Base-by-base conservation (phyloP, 2,797 vertebrate genomes). In the Cheirogaleus major region DNA sequence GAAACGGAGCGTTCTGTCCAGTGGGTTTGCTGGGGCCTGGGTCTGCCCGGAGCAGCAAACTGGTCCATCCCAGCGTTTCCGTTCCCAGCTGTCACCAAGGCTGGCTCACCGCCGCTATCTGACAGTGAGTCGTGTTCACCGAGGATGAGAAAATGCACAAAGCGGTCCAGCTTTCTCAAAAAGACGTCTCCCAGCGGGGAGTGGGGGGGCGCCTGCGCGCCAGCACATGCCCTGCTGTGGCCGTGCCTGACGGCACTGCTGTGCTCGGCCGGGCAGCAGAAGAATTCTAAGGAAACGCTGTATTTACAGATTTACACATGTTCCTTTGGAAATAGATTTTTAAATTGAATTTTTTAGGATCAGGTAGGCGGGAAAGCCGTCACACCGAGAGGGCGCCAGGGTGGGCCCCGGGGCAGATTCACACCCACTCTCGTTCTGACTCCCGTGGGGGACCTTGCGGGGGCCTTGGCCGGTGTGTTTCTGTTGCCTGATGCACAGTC, bases 31-130 rank as follows among this genome's bases (percentile, higher is more conserved):
- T 4, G 2, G 9, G 5, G 9, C 65, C 9, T 0, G 0, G 0
- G 38, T 18, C 22, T 17, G 5, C 20, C 0, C 23, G 1, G 52
- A 18, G 23, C 70, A 4, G 67, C 57, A 27, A 2, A 3, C 17
- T 0, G 0, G 0, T 2, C 0, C 18, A 4, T 22, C 1, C 1
- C 18, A 4, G 5, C 2, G 0, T 17, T 3, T 18, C 23, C 3
- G 1, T 9, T 23, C 35, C 8, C 1, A 2, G n/a, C 5, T 1
- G 4, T 35, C 5, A 0, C 5, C 12, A 3, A 4, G 32, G 55
- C 1, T 1, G 10, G 7, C 25, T 10, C 2, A 2, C 13, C 0
- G 4, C 7, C 22, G 17, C 43, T 8, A 0, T 0, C 30, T 35
- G n/a, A 2, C n/a, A 12, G 23, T 2, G 4, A 3, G 57, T 18